Conservation (phyloP, 1,140 invertebrate species). For the Nomia melanderi region DNA sequence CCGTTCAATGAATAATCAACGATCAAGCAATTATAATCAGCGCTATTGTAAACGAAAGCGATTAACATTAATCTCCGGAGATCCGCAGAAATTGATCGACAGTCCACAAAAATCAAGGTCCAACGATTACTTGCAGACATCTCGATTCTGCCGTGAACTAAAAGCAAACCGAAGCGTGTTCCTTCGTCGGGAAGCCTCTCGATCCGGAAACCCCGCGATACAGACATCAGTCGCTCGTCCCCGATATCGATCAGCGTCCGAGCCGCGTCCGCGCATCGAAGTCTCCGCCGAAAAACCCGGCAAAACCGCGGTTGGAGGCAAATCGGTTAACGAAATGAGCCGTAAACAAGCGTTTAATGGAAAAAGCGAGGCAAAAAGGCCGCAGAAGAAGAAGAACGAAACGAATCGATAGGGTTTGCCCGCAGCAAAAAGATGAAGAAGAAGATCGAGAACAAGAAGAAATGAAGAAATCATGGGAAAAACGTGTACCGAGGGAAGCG, state of each 20-base stretch:
- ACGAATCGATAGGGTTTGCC: background rate
- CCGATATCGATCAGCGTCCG: background rate
- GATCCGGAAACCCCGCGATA: too few relatives aligned
- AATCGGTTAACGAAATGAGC: background rate
- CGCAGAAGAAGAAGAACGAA: background rate
- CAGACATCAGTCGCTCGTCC: background rate
- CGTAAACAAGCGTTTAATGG: background rate
- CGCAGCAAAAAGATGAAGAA: slow-evolving; percentile 2
- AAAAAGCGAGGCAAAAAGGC: background rate
- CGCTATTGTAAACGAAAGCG: too few relatives aligned
- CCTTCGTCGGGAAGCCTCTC: too few relatives aligned
- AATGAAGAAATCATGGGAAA: slow-evolving; percentile 51
- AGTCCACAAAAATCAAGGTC: too few relatives aligned
- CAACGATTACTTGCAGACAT: background rate
- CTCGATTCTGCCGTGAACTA: too few relatives aligned
- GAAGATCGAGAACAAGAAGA: slow-evolving; percentile 15
- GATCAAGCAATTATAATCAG: too few relatives aligned
- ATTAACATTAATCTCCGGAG: too few relatives aligned
- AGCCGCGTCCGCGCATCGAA: background rate
- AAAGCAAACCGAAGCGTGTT: too few relatives aligned
- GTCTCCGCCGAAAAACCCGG: background rate
- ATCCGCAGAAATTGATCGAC: too few relatives aligned
- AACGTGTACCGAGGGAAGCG: background rate
- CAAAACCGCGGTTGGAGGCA: background rate
- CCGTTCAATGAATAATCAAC: too few relatives aligned